Evolutionary conservation across 1,140 invertebrate genomes (phyloP), one percentile per base, ranked within the genome.

Genomic region (Leptopilina clavipes): DNA sequence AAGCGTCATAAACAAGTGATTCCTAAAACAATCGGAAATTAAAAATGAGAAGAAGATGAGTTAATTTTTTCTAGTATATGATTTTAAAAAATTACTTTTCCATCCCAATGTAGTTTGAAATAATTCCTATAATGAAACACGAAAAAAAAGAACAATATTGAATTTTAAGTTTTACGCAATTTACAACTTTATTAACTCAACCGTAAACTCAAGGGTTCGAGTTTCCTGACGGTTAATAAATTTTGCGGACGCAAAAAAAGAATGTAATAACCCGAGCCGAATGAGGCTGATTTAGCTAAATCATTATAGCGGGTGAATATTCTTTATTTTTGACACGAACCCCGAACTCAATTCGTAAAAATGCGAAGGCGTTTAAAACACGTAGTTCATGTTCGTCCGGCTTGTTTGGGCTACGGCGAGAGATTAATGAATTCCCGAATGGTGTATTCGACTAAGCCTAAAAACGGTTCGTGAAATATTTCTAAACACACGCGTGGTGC

Each of bases 391-490:
- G 25, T 76, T 79, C 52, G 73, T 75, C 76, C 75, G 65, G 71
- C 78, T 86, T 90, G 88, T 90, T 90, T 90, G 85, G 88, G 83
- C 85, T 89, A 88, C 86, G 81, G 18, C 25, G 72, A 14, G 43
- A 84, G 84, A 88, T 86, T 87, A 88, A 89, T 83, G 84, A 87
- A 89, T 86, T 86, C 84, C 76, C 76, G 79, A 76, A 81, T 74
- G 70, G 17, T 65, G 78, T 79, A 82, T 79, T 79, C 70, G 73
- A 75, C 84, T 85, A 85, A 84, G 84, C 77, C 78, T 6, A 40
- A 40, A 65, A 84, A 83, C 82, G 82, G 78, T 83, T 80, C 77
- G 76, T 86, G 83, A 88, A 89, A 89, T 87, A 89, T 89, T 89
- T 89, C 89, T 89, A 89, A 90, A 88, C 86, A 86, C 80, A 31